Conservation (phyloP, 1,140 invertebrate genomes). For the Aphaenogaster rudis region DNA sequence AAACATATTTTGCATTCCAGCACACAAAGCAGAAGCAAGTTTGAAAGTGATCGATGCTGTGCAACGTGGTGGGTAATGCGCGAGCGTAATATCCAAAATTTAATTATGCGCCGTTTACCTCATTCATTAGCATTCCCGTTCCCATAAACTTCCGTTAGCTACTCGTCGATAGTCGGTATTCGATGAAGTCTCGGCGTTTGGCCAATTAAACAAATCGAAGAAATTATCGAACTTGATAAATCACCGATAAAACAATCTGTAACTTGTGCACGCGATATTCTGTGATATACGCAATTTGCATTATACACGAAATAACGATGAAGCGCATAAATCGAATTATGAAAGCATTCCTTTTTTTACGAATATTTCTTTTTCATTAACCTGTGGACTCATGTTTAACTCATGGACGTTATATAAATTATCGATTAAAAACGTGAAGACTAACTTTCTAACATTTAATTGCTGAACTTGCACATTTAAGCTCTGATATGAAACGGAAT, state of each 20-base stretch:
- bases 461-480: neutral
- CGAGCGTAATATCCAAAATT: conserved; percentile 40
- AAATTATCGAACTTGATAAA: conserved; percentile 24
- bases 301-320: neutral
- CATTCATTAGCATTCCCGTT: conserved; percentile 37
- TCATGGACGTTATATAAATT: neutral
- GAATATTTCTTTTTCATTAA: neutral
- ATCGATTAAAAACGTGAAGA: neutral
- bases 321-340: neutral
- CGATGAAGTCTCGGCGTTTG: conserved; percentile 14
- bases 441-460: conserved; percentile 1
- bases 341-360: neutral
- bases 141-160: neutral
- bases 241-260: conserved; percentile 1
- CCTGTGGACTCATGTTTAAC: neutral
- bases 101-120: conserved; percentile 52
- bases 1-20: conserved; percentile 34
- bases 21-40: conserved; percentile 21
- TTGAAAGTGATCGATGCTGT: conserved; percentile 37
- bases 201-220: conserved; percentile 14
- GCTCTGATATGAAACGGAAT: neutral
- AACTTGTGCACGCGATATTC: neutral
- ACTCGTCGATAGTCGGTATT: neutral
- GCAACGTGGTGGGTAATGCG: neutral
- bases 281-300: neutral